Evolutionary conservation across 2,113 vertebrate species (phyloP).

Genomic region (Trachemys scripta): DNA sequence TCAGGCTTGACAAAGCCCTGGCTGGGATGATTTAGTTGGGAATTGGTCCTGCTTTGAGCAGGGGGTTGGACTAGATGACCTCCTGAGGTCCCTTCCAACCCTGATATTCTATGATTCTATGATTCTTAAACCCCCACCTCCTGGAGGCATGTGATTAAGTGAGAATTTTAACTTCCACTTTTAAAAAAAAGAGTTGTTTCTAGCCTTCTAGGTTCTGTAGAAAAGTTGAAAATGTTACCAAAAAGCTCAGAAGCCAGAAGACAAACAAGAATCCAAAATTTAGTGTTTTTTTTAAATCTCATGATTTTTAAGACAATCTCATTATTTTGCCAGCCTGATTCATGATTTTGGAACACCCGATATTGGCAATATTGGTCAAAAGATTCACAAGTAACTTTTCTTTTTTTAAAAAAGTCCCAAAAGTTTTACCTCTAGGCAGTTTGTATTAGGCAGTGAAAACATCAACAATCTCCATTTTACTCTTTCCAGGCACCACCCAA

Average conservation of each 20-base stretch:
- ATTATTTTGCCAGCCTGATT: neutral
- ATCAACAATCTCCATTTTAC: neutral
- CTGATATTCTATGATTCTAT: too few species aligned
- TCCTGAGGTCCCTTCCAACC: too few species aligned
- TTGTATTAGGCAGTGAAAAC: neutral
- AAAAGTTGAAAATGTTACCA: neutral
- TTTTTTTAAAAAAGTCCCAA: neutral
- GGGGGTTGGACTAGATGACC: too few species aligned
- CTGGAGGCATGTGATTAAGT: constrained; percentile 45
- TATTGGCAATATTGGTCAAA: neutral
- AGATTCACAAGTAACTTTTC: neutral
- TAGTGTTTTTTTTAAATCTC: rapidly evolving
- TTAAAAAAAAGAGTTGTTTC: constrained; percentile 55
- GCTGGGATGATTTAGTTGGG: too few species aligned
- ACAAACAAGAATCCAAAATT: neutral
- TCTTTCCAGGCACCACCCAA: neutral
- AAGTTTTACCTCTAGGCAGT: neutral
- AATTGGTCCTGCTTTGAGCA: too few species aligned
- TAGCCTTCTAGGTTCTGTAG: neutral
- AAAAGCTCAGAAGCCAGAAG: neutral
- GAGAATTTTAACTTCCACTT: constrained; percentile 65
- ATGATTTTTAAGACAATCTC: neutral
- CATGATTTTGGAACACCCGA: neutral
- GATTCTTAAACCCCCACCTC: constrained; percentile 15
- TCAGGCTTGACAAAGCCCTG: too few species aligned